Evolutionary conservation across 2,888 invertebrate species (phyloP).

Genomic region (Drosophila diplacantha): DNA sequence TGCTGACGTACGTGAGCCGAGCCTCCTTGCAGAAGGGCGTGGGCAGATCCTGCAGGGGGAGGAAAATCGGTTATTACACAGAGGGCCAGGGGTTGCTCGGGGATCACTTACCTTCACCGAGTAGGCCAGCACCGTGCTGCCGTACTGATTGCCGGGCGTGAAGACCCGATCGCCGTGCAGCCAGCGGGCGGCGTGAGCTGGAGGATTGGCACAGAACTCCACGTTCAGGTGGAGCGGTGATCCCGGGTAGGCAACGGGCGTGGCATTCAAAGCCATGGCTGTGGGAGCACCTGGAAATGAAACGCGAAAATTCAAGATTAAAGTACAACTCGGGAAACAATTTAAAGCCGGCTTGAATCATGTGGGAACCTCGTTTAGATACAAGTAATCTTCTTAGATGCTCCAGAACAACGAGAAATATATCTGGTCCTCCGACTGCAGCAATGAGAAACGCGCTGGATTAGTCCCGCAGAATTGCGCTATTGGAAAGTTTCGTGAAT

Average conservation of each 20-base stretch:
- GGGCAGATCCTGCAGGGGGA: constrained; percentile 73
- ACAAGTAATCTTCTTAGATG: background rate
- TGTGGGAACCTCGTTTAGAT: too few relatives aligned
- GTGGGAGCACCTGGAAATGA: constrained; percentile 82
- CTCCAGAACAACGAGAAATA: too few relatives aligned
- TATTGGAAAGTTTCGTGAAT: constrained; percentile 28
- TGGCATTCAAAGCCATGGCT: constrained; percentile 82
- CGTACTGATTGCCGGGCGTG: constrained; percentile 78
- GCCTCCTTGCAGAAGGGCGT: constrained; percentile 78
- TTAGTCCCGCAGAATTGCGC: constrained; percentile 9
- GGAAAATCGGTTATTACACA: background rate
- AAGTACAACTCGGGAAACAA: background rate
- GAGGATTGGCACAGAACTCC: constrained; percentile 88
- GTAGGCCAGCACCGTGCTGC: constrained; percentile 77
- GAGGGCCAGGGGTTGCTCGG: rapidly evolving
- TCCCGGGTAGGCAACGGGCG: constrained; percentile 84
- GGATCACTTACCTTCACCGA: constrained; percentile 74
- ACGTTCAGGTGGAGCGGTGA: constrained; percentile 83
- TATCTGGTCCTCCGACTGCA: background rate
- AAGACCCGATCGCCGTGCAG: constrained; percentile 78
- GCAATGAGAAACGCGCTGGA: constrained; percentile 4
- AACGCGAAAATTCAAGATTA: background rate
- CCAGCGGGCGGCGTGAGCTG: constrained; percentile 78
- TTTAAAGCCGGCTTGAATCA: too few relatives aligned
- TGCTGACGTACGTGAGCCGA: constrained; percentile 78